Percentiles rank a stretch among this genome's conserved stretches.
Conservation (phyloP, 2,113 vertebrate genomes). For the Corapipo altera region DNA sequence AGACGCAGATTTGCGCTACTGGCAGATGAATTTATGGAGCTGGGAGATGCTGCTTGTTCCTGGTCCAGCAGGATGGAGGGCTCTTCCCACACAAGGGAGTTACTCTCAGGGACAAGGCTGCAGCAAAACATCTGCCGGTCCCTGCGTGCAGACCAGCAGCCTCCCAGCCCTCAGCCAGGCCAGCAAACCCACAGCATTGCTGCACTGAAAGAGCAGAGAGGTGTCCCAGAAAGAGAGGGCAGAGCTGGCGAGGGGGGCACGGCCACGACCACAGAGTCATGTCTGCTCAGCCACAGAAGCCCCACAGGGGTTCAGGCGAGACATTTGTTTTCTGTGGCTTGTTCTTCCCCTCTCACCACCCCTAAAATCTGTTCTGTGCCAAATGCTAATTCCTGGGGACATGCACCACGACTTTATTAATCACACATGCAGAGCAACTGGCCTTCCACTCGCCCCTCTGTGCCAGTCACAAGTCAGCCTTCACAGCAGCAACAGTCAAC, state of each 20-base stretch:
- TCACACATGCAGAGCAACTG: not conserved
- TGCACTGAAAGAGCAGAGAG: not conserved
- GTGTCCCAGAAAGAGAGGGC: not conserved
- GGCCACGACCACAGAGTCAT: rapidly evolving
- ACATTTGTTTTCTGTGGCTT: not conserved
- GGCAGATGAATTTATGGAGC: constrained; percentile 5
- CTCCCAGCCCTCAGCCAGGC: not conserved
- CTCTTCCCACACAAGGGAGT: constrained; percentile 37
- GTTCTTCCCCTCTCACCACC: not conserved
- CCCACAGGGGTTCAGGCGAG: not conserved
- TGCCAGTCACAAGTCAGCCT: not conserved
- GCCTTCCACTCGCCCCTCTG: rapidly evolving
- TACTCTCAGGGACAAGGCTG: not conserved
- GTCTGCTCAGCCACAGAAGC: not conserved
- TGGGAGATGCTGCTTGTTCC: constrained; percentile 25
- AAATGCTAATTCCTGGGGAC: not conserved
- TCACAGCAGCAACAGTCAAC: not conserved
- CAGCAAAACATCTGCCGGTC: not conserved
- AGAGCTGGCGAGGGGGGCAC: not conserved
- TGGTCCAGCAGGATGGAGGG: not conserved
- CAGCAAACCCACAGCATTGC: not conserved
- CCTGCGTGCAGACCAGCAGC: not conserved
- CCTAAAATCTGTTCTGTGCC: not conserved
- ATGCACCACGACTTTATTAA: not conserved
- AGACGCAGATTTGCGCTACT: not conserved